These are phyloP conservation scores for Xestia rhomboidea DNA, from an alignment of 2,888 invertebrate species.

Conservation along the genomic window DNA sequence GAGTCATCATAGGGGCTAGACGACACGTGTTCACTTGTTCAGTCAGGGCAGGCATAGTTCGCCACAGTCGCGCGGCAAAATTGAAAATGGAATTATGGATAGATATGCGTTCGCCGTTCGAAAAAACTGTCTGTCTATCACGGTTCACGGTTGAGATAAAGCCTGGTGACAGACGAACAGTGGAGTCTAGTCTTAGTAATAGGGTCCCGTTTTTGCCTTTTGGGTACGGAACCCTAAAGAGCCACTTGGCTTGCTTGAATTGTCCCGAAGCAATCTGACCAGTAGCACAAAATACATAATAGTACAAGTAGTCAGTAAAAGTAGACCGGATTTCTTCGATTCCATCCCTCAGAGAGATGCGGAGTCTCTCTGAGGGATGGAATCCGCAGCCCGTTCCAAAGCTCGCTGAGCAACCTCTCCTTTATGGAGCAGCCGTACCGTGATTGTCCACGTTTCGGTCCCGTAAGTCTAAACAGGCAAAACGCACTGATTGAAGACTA, in stretches of 20 bases:
- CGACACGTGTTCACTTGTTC: background rate
- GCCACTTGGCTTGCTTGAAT: background rate
- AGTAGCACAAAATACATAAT: background rate
- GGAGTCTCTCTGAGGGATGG: too few species aligned
- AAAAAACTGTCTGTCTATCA: background rate
- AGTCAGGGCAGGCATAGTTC: background rate
- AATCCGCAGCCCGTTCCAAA: too few species aligned
- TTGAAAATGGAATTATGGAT: background rate
- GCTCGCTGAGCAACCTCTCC: background rate
- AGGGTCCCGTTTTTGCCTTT: too few species aligned
- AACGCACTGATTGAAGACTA: background rate
- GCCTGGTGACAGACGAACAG: too few species aligned
- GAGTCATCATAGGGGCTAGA: slow-evolving; percentile 2
- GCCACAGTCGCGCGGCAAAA: background rate
- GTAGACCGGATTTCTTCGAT: background rate
- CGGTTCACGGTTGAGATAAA: too few species aligned
- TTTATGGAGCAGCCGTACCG: background rate
- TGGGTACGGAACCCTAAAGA: too few species aligned
- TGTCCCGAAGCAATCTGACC: background rate
- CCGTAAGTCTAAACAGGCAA: background rate
- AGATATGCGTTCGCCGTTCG: background rate
- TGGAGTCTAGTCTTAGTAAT: too few species aligned
- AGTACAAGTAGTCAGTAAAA: background rate
- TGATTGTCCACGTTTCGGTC: background rate
- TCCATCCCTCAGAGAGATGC: background rate